phyloP scores from a whole-genome alignment of 2,113 vertebrate genomes.

The Gyps fulvus region DNA sequence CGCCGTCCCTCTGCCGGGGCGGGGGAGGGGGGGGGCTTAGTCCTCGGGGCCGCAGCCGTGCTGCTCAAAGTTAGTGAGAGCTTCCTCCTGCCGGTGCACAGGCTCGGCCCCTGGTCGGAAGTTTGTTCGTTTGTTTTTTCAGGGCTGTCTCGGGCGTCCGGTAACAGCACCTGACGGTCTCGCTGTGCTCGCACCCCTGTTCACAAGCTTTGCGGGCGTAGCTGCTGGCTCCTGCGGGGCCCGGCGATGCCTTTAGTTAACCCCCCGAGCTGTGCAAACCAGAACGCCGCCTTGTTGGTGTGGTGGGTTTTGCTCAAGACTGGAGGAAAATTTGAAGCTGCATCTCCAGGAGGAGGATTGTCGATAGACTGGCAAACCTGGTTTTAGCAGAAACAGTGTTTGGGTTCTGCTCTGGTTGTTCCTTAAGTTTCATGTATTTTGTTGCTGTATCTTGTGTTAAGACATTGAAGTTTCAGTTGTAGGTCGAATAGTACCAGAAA shows the following conservation, averaged over 20 bases:
- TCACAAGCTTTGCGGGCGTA: accelerated
- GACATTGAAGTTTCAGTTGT: not conserved
- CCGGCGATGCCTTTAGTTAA: accelerated
- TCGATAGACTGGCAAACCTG: not conserved
- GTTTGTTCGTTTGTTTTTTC: too few relatives aligned
- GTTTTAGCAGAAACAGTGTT: too few relatives aligned
- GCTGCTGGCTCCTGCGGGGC: not conserved
- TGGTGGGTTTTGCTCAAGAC: accelerated
- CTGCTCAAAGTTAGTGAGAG: too few relatives aligned
- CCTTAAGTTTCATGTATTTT: accelerated
- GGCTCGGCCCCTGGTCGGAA: not conserved
- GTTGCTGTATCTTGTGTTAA: not conserved
- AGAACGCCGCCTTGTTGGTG: accelerated
- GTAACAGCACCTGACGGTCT: accelerated
- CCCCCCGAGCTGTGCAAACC: too few relatives aligned
- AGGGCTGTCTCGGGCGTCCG: accelerated
- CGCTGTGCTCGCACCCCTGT: accelerated
- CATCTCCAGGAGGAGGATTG: not conserved
- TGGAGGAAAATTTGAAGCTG: not conserved
- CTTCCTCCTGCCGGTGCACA: too few relatives aligned
- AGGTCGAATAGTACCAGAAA: accelerated
- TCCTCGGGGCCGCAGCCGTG: too few relatives aligned
- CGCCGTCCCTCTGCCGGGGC: too few relatives aligned
- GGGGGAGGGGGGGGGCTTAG: too few relatives aligned
- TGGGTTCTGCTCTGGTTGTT: not conserved